A percentile compares a stretch with the other conserved stretches of the same genome.
phyloP scores from a whole-genome alignment of 2,888 invertebrate species.

The Ctena decussata region DNA sequence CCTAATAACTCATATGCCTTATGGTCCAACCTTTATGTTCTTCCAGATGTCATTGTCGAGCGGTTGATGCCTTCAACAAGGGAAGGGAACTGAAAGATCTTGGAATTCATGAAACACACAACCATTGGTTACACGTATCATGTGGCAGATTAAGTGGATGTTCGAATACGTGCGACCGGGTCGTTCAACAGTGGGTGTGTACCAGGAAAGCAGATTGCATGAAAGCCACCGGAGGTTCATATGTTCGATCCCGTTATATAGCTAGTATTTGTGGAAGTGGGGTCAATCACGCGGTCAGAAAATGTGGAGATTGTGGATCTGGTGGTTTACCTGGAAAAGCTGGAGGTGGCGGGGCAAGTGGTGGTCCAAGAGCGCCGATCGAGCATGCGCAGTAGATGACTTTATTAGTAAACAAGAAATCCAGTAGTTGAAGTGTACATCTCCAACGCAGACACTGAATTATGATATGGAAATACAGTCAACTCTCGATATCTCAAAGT shows the following conservation, averaged over 20 bases:
- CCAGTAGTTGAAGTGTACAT: no score
- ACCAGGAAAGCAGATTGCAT: not conserved
- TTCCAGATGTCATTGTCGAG: not conserved
- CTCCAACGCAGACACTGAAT: no score
- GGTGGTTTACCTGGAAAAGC: not conserved
- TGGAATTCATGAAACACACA: not conserved
- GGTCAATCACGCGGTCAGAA: not conserved
- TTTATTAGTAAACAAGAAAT: no score
- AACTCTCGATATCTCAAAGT: no score
- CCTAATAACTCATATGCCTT: not conserved
- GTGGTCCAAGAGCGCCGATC: no score
- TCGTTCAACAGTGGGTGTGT: conserved; percentile 1
- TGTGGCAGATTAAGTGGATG: not conserved
- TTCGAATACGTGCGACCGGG: not conserved
- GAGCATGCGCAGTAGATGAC: no score
- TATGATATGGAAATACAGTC: no score
- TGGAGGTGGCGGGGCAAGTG: no score
- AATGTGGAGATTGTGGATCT: not conserved
- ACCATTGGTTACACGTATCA: not conserved
- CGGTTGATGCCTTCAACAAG: not conserved
- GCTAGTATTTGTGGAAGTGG: not conserved
- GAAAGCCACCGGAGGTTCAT: not conserved
- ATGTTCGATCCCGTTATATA: not conserved
- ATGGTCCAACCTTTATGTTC: not conserved
- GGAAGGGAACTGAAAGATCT: not conserved